Percentiles rank a stretch among this genome's conserved stretches.
Evolutionary conservation across 1,140 invertebrate species (phyloP).

Genomic region (Drosophila ironensis): DNA sequence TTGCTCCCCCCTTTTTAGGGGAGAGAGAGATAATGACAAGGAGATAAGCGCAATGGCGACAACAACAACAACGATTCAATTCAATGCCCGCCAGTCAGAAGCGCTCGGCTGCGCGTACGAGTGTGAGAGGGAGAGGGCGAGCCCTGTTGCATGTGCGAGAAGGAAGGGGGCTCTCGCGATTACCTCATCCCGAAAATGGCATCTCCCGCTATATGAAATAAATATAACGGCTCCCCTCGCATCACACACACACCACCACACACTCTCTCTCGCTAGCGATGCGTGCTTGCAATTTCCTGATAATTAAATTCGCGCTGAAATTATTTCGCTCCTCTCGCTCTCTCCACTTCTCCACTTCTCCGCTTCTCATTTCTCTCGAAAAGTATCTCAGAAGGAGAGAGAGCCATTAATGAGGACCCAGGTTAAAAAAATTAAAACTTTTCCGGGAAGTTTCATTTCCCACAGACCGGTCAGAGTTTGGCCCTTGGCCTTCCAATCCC

Average conservation of each 20-base stretch:
- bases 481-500: too few species aligned
- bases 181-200: conserved; percentile 70
- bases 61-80: conserved; percentile 33
- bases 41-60: conserved; percentile 70
- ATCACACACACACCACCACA: conserved; percentile 3
- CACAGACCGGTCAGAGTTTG: too few species aligned
- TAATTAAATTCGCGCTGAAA: conserved; percentile 66
- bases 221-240: conserved; percentile 3
- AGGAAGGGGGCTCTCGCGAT: conserved; percentile 35
- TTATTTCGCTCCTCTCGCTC: conserved; percentile 26
- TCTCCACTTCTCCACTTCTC: conserved; percentile 6
- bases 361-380: too few species aligned
- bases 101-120: conserved; percentile 59
- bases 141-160: conserved; percentile 8
- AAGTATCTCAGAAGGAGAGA: too few species aligned
- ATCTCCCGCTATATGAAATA: conserved; percentile 40
- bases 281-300: conserved; percentile 50
- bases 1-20: not conserved
- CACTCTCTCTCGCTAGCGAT: too few species aligned
- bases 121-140: conserved; percentile 61
- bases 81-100: conserved; percentile 80
- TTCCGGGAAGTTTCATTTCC: conserved; percentile 16
- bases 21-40: conserved; percentile 74
- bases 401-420: conserved; percentile 64
- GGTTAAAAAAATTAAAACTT: conserved; percentile 61